Evolutionary conservation across 35 echinoderm and acorn worm species (phyloP), one percentile per base, ranked within the genome.

Genomic region (Stichopus chloronotus): DNA sequence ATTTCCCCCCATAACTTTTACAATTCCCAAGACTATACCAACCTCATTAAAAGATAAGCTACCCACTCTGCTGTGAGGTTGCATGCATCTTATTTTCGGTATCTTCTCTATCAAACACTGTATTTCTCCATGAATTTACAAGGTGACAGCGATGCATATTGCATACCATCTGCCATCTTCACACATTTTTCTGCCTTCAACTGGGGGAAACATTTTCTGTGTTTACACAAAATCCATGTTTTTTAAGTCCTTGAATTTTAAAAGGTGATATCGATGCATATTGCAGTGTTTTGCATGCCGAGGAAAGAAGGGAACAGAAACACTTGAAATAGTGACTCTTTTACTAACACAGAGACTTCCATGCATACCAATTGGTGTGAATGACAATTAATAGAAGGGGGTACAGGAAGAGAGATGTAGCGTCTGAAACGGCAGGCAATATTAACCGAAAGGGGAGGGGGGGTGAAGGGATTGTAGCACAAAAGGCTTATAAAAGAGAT

Each of bases 11-110:
- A 12, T 10, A 19, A 55, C 43, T 56, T 53, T 53, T n/a, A 17
- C 4, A 17, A 83, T 83, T 83, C 80, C 80, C 80, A 4, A 17
- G 52, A 56, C 80, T 83, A 52, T 55, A 43, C 25, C 52, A 43
- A 55, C 80, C 52, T 83, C 80, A 83, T 83, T 83, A 83, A 56
- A 83, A 43, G 80, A 16, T 65, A 65, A 65, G 61, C 19, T 65
- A 14, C 11, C 19, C 61, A 11, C 11, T 19, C 61, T 65, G 11
- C 30, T 43, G 11, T 19, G 4, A 65, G 11, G 11, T 19, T 65
- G 61, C 19, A 19, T 65, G 61, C 61, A 65, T 4, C 61, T 65
- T 17, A 65, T 65, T 65, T 19, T 65, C 61, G 5, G 19, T 4
- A 65, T 65, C 19, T 19, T 65, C 11, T 14, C 61, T 65, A 65